A percentile compares a stretch with the other conserved stretches of the same genome.
Conservation (phyloP, 1,140 invertebrate genomes). For the Protaetia brevitarsis region DNA sequence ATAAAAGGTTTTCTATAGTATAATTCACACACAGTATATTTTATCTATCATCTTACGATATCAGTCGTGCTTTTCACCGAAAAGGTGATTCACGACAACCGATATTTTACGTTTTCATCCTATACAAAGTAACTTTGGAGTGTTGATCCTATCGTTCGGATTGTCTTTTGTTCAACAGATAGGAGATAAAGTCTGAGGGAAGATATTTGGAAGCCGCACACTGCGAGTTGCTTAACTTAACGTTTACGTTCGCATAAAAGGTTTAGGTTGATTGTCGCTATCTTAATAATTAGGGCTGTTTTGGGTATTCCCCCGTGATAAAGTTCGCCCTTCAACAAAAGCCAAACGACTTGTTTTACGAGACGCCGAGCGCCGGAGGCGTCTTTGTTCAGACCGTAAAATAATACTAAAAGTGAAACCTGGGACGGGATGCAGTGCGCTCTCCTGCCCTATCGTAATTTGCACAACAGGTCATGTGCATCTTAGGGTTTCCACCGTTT, state of each 20-base stretch:
- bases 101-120: background rate
- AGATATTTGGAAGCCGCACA: constrained; percentile 20
- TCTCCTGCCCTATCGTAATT: constrained; percentile 22
- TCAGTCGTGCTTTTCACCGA: too few species aligned
- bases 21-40: too few species aligned
- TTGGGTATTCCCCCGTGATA: constrained; percentile 32
- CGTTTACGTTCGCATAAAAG: constrained; percentile 35
- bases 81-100: background rate
- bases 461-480: constrained; percentile 27
- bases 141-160: constrained; percentile 11
- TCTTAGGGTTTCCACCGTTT: constrained; percentile 1
- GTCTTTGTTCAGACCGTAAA: constrained; percentile 35
- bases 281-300: constrained; percentile 37
- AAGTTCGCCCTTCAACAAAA: constrained; percentile 24
- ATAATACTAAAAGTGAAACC: constrained; percentile 52
- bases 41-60: too few species aligned
- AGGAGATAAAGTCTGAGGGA: constrained; percentile 16
- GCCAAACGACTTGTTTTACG: constrained; percentile 33
- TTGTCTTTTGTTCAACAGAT: constrained; percentile 18
- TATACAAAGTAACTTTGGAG: constrained; percentile 4
- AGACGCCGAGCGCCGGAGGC: constrained; percentile 26
- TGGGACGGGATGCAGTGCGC: constrained; percentile 63
- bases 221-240: constrained; percentile 16
- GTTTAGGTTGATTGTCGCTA: constrained; percentile 33
- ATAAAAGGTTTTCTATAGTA: too few species aligned